Conservation (phyloP, 1,140 invertebrate species). For the Lepidotrigona ventralis region DNA sequence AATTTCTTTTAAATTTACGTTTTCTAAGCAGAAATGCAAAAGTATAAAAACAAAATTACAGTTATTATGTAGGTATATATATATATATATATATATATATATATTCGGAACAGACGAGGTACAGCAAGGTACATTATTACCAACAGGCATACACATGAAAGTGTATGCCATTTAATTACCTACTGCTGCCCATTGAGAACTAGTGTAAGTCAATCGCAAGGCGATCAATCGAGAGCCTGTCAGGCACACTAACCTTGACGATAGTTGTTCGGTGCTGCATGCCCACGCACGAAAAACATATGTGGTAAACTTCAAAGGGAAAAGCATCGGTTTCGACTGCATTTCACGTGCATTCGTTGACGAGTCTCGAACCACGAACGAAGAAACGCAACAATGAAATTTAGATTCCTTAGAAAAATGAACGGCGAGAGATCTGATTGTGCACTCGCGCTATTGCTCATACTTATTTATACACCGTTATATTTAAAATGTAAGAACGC, state of each 20-base stretch:
- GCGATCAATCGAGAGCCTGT: conserved; percentile 34
- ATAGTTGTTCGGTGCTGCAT: conserved; percentile 62
- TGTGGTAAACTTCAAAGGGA: conserved; percentile 61
- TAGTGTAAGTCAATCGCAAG: conserved; percentile 17
- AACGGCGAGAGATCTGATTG: conserved; percentile 70
- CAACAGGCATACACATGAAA: background rate
- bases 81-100: no score
- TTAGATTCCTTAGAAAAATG: conserved; percentile 51
- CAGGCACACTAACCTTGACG: conserved; percentile 71
- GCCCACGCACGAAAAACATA: conserved; percentile 68
- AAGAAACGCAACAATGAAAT: conserved; percentile 29
- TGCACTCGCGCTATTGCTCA: conserved; percentile 80
- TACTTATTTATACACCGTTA: conserved; percentile 81
- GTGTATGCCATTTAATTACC: conserved; percentile 21
- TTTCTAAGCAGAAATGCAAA: background rate
- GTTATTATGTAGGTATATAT: no score
- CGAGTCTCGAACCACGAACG: conserved; percentile 20
- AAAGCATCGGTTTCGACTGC: conserved; percentile 52
- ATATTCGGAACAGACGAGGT: background rate
- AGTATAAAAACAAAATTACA: background rate
- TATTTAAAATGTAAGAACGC: conserved; percentile 80
- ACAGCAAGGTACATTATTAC: background rate
- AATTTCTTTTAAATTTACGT: background rate
- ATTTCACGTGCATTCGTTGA: conserved; percentile 46
- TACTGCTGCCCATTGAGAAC: conserved; percentile 15